Base-by-base conservation (phyloP, 2,888 invertebrate genomes). In the Catocala fraxini region DNA sequence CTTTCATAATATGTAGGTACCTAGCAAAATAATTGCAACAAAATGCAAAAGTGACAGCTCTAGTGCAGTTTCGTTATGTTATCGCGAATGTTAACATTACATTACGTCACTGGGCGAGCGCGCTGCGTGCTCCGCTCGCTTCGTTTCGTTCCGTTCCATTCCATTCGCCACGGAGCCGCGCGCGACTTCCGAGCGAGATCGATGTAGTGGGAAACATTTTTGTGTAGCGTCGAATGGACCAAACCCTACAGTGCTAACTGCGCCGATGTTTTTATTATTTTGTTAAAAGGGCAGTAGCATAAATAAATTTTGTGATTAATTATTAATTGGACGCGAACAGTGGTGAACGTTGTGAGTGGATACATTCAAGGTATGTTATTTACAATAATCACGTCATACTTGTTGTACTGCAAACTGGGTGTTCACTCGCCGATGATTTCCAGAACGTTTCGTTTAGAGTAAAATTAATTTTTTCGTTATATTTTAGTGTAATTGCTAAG, bases 151-250 rank as follows among this genome's bases (percentile, higher is more conserved):
- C 80, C 81, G 77, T 77, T 83, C 75, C 77, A 79, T 79, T 63
- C 68, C 71, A 83, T 83, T 86, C 87, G 84, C 80, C 75, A 83
- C 82, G 78, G 79, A 74, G 69, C 71, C 74, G 79, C 76, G 79
- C 80, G 78, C 78, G 77, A 80, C 79, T 81, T 79, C 80, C 79
- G 82, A 84, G 79, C 79, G 82, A 84, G 77, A 82, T 82, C 89
- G 89, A 90, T 90, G 88, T 87, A 83, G 83, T 81, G 84, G 76
- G 82, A 83, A 85, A 85, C 84, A 86, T 84, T 85, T 85, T 88
- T 85, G 85, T 83, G 82, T 83, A 87, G 86, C 88, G 85, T 88
- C 80, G 83, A 86, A 84, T 83, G 80, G 82, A 87, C 84, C 83
- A 83, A 89, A 86, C 82, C 80, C 77, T 78, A 80, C 72, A 81